These are phyloP conservation scores for Erebia epiphron DNA, from an alignment of 2,888 invertebrate species.

Conservation along the genomic window DNA sequence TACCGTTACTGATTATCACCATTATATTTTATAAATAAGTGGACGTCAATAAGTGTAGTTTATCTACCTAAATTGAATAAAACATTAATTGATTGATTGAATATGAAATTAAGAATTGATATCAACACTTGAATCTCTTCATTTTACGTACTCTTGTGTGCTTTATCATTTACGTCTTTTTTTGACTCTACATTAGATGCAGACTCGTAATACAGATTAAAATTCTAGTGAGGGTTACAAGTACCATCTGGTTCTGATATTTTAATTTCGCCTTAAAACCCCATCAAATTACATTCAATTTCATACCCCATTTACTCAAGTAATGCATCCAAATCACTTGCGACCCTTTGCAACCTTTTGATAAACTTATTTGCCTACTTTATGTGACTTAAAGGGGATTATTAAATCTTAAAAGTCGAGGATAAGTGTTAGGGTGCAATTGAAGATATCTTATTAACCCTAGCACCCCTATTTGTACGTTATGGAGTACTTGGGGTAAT, in stretches of 20 bases:
- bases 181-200: no score
- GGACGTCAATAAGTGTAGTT: no score
- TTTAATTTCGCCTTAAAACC: conserved; percentile 15
- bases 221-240: background rate
- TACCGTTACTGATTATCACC: no score
- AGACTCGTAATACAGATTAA: no score
- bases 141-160: no score
- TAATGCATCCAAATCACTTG: conserved; percentile 25
- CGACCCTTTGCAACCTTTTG: conserved; percentile 12
- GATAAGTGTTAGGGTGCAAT: conserved; percentile 1
- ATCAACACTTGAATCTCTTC: no score
- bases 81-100: no score
- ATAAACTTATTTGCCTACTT: conserved; percentile 23
- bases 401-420: conserved; percentile 10
- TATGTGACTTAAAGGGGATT: conserved; percentile 20
- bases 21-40: no score
- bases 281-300: conserved; percentile 19
- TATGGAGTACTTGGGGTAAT: background rate
- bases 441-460: conserved; percentile 16
- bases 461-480: background rate
- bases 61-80: no score
- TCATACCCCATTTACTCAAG: conserved; percentile 20
- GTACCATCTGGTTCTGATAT: conserved; percentile 10
- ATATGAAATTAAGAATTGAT: no score
- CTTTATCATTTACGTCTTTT: no score